Percentiles rank a stretch among this genome's conserved stretches.
Conservation (phyloP, 2,113 vertebrate genomes). For the Athene noctua region DNA sequence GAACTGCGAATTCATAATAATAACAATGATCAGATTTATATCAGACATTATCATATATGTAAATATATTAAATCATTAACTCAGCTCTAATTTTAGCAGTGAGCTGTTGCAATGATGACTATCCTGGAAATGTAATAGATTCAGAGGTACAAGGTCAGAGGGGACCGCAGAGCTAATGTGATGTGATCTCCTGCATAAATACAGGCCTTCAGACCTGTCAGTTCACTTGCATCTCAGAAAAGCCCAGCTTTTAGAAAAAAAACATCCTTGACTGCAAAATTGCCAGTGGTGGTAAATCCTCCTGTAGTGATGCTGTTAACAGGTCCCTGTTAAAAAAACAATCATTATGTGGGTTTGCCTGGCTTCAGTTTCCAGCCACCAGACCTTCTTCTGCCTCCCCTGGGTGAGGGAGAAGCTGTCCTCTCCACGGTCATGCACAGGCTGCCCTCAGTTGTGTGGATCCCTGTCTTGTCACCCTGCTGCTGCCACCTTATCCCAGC, state of each 20-base stretch:
- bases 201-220: not conserved
- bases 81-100: slow-evolving; percentile 26
- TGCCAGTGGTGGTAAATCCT: not conserved
- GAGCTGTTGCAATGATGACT: not conserved
- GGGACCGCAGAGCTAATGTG: not conserved
- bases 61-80: slow-evolving; percentile 1
- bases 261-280: not conserved
- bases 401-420: not conserved
- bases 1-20: not conserved
- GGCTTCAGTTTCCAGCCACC: not conserved
- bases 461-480: not conserved
- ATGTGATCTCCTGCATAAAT: slow-evolving; percentile 20
- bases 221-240: not conserved
- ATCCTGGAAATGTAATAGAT: not conserved
- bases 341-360: rapidly evolving
- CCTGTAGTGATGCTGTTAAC: not conserved
- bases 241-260: not conserved
- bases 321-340: not conserved
- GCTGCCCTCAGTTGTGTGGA: not conserved
- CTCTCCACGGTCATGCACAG: not conserved
- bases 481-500: not conserved
- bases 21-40: not conserved
- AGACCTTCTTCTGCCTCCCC: not conserved
- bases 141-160: slow-evolving; percentile 19
- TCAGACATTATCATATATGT: not conserved